Conservation (phyloP, 2,113 vertebrate species). For the Chauna torquata region DNA sequence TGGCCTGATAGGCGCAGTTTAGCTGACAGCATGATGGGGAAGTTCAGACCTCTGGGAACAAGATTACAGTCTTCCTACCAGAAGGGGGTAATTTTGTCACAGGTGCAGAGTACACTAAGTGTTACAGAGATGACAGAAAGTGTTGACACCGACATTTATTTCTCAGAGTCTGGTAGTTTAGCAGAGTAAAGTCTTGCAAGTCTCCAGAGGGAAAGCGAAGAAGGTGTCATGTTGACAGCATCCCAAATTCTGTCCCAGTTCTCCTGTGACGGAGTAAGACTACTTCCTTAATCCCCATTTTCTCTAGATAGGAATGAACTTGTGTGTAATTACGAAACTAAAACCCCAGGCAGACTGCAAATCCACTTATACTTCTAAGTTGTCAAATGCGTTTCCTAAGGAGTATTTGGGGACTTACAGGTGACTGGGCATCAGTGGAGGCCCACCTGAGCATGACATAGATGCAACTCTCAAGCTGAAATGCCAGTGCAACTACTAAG, state of each 20-base stretch:
- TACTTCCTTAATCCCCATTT: background rate
- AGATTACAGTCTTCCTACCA: constrained; percentile 36
- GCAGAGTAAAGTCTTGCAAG: background rate
- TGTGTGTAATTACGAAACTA: background rate
- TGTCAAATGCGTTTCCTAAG: background rate
- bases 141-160: background rate
- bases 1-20: background rate
- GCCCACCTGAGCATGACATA: background rate
- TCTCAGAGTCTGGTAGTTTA: background rate
- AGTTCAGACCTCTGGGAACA: background rate
- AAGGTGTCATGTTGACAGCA: background rate
- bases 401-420: background rate
- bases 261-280: background rate
- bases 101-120: background rate
- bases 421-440: background rate
- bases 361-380: background rate
- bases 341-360: background rate
- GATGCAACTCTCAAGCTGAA: background rate
- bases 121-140: background rate
- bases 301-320: background rate
- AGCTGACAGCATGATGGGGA: constrained; percentile 16
- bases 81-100: constrained; percentile 42
- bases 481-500: background rate
- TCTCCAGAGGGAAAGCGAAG: background rate
- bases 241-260: background rate